Base-by-base conservation (phyloP, 1,140 invertebrate species). In the Aphis craccivora region DNA sequence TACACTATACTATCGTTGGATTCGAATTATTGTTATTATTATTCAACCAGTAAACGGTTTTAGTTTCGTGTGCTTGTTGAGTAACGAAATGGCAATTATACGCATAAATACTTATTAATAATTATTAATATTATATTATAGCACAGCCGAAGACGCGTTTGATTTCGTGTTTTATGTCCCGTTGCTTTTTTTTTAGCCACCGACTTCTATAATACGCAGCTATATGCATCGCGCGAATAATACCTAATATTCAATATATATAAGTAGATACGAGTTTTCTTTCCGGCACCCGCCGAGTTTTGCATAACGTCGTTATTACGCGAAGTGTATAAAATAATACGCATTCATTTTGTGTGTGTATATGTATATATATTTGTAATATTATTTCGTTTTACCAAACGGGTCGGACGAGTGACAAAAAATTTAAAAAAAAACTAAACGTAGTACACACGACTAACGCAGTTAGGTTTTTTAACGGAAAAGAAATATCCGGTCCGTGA, bases 391-490 rank as follows among this genome's bases (percentile, higher is more conserved):
- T 53, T 53, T 89, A 22, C 20, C 30, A 53, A 89, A 89, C 87
- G 35, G 35, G 87, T 89, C 87, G n/a, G 48, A 89, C 48, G n/a
- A 37, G 48, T 30, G 40, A 37, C n/a, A n/a, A 23, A 89, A n/a
- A 25, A 48, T 37, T 40, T 40, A 87, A 18, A 45, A n/a, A 43
- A 86, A 7, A 87, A 87, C 30, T n/a, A 30, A 35, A 40, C 88
- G 48, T 55, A 89, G 37, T 35, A 53, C 7, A 35, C 37, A 37
- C 45, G 86, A 88, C 45, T 51, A 89, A 53, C 55, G 55, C 88
- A 89, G 88, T 89, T 89, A 89, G 51, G 22, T 89, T 51, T 88
- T 89, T 89, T 89, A 40, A 35, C 88, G 88, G 51, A 89, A 89
- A 55, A 37, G 48, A 55, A 89, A 55, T 55, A 89, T 53, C 88